A percentile compares a stretch with the other conserved stretches of the same genome.
Conservation (phyloP, 2,888 invertebrate genomes). For the Galerucella nymphaeae region DNA sequence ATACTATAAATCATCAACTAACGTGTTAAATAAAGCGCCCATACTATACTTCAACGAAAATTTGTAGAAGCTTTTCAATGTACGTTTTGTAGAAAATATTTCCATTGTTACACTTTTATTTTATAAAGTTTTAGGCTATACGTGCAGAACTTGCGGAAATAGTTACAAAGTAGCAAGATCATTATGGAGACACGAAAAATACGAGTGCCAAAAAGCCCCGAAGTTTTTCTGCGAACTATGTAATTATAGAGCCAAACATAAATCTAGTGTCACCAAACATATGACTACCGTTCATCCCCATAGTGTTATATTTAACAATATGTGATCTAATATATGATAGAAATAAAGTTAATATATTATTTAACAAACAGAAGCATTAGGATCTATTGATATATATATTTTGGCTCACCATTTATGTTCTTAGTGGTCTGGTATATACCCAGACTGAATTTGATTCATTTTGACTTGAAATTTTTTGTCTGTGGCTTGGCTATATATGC, state of each 20-base stretch:
- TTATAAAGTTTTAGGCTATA: slow-evolving; percentile 38
- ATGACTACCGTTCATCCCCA: slow-evolving; percentile 45
- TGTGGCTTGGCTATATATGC: no score
- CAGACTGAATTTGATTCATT: no score
- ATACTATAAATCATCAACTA: no score
- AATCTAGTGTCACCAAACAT: slow-evolving; percentile 52
- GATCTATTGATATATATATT: no score
- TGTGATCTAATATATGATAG: background rate
- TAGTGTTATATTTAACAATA: background rate
- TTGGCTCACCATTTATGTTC: background rate
- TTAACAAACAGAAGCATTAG: background rate
- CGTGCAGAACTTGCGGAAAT: slow-evolving; percentile 51
- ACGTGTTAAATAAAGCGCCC: no score
- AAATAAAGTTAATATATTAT: slow-evolving; percentile 15
- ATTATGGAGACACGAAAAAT: slow-evolving; percentile 54
- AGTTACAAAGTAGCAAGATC: slow-evolving; percentile 54
- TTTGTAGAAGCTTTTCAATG: background rate
- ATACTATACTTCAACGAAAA: no score
- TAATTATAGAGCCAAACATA: slow-evolving; percentile 51
- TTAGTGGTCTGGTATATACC: no score
- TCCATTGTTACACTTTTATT: slow-evolving; percentile 2
- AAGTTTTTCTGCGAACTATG: slow-evolving; percentile 50
- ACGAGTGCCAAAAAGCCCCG: slow-evolving; percentile 55
- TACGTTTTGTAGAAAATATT: background rate
- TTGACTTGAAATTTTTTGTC: no score